These are phyloP conservation scores for Hesperia comma DNA, from an alignment of 2,888 invertebrate species.

Conservation along the genomic window DNA sequence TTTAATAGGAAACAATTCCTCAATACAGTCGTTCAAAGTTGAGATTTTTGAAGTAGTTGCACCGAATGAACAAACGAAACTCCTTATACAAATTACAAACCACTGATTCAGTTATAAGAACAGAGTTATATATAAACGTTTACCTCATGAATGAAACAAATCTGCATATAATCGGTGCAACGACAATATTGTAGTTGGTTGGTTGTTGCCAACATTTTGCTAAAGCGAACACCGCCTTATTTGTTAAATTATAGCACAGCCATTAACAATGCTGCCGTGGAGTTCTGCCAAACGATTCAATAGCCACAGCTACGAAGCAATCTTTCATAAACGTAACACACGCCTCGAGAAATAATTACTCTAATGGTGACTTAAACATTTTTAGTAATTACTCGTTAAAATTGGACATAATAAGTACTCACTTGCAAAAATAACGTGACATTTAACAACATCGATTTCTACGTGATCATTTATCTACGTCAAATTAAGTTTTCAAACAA, in stretches of 20 bases:
- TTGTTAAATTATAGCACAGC: slow-evolving; percentile 62
- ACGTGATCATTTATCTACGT: slow-evolving; percentile 19
- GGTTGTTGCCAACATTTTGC: slow-evolving; percentile 35
- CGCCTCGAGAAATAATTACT: slow-evolving; percentile 48
- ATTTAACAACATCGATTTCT: slow-evolving; percentile 23
- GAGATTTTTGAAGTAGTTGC: slow-evolving; percentile 60
- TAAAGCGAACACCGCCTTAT: slow-evolving; percentile 41
- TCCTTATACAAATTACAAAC: slow-evolving; percentile 6
- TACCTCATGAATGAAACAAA: neutral
- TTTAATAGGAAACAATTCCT: slow-evolving; percentile 74
- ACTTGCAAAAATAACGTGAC: slow-evolving; percentile 37
- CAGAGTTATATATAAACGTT: neutral
- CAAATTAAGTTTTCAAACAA: slow-evolving; percentile 15
- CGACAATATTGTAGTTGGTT: slow-evolving; percentile 28
- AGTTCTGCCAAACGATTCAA: slow-evolving; percentile 57
- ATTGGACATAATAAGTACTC: slow-evolving; percentile 53
- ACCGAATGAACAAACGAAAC: slow-evolving; percentile 42
- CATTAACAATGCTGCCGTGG: slow-evolving; percentile 66
- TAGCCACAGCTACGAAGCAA: slow-evolving; percentile 51
- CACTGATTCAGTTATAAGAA: slow-evolving; percentile 2
- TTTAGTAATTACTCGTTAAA: slow-evolving; percentile 62
- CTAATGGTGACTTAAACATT: slow-evolving; percentile 63
- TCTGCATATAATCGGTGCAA: slow-evolving; percentile 36
- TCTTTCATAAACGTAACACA: slow-evolving; percentile 48
- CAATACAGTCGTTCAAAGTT: slow-evolving; percentile 65